These are phyloP conservation scores for Syrphus vitripennis DNA, from an alignment of 2,888 invertebrate species.

Conservation along the genomic window DNA sequence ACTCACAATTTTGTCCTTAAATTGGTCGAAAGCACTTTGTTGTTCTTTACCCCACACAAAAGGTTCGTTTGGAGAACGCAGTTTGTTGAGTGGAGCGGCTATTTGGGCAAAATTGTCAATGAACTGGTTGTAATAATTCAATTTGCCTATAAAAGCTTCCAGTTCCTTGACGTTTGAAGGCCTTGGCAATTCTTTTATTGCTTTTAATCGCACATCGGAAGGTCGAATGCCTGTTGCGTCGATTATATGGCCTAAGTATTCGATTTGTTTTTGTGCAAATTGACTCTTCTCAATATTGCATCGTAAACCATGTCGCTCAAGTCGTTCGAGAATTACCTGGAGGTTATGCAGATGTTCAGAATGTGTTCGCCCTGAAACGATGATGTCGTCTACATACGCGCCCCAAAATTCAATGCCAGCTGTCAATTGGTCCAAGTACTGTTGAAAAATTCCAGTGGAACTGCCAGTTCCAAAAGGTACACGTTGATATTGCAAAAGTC, in stretches of 20 bases:
- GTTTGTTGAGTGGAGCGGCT: slow-evolving; percentile 35
- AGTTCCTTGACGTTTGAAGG: slow-evolving; percentile 39
- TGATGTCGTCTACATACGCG: neutral
- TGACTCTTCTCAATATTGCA: slow-evolving; percentile 35
- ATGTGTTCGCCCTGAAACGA: neutral
- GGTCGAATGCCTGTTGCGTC: slow-evolving; percentile 17
- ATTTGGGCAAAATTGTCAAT: slow-evolving; percentile 35
- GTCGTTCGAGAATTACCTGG: slow-evolving; percentile 24
- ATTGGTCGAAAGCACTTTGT: neutral
- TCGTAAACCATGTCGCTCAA: slow-evolving; percentile 53
- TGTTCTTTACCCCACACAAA: neutral
- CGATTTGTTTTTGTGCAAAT: slow-evolving; percentile 5
- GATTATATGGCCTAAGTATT: neutral
- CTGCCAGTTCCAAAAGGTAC: slow-evolving; percentile 64
- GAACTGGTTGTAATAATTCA: slow-evolving; percentile 67
- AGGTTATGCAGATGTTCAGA: slow-evolving; percentile 38
- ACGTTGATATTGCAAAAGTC: slow-evolving; percentile 66
- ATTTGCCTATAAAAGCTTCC: slow-evolving; percentile 58
- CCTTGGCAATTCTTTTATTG: neutral
- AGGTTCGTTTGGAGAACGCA: neutral
- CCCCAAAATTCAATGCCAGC: slow-evolving; percentile 38
- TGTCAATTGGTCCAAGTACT: slow-evolving; percentile 59
- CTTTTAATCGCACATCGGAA: slow-evolving; percentile 13
- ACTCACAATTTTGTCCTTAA: slow-evolving; percentile 7
- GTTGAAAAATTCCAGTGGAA: slow-evolving; percentile 47